Evolutionary conservation across 2,888 invertebrate genomes (phyloP), one percentile per base, ranked within the genome.

Genomic region (Cotesia congregata): DNA sequence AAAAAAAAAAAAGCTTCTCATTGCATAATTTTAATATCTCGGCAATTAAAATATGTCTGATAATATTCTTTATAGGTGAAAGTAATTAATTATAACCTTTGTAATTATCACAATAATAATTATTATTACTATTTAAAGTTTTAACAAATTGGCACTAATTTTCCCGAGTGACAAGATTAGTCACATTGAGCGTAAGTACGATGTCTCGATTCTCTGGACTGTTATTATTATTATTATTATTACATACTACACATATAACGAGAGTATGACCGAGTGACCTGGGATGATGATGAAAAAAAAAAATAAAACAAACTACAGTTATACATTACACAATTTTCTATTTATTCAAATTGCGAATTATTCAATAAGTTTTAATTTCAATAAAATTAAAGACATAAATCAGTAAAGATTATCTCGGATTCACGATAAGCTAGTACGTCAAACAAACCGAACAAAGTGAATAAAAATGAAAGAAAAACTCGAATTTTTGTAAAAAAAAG

Each of bases 131-230:
- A 62, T 62, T 62, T 3, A 62, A 62, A 62, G 7, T 9, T 65
- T 20, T 5, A 65, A 38, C 40, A 41, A 74, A 60, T 74, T 39
- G 20, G 40, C 68, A 41, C 74, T 74, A 74, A 68, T 68, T 74
- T 69, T 40, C 15, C 60, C 61, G 68, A 20, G 61, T 67, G 30
- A 60, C 40, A 74, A 59, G 67, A 69, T 74, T 41, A 68, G 61
- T 74, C 68, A 61, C 15, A 71, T 3, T 39, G 30, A 17, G 69
- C 50, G 30, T 30, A 30, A 40, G n/a, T n/a, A 68, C 41, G 68
- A 50, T 15, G 62, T 20, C 20, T 62, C 12, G 20, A 15, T 20
- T n/a, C 50, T 50, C 12, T 7, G 50, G 30, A 30, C 30, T 30
- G 30, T 30, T 30, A 3, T 30, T 30, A 30, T 20, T 20, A 20